A percentile compares a stretch with the other conserved stretches of the same genome.
Conservation (phyloP, 2,797 vertebrate species). For the Mallotus villosus region DNA sequence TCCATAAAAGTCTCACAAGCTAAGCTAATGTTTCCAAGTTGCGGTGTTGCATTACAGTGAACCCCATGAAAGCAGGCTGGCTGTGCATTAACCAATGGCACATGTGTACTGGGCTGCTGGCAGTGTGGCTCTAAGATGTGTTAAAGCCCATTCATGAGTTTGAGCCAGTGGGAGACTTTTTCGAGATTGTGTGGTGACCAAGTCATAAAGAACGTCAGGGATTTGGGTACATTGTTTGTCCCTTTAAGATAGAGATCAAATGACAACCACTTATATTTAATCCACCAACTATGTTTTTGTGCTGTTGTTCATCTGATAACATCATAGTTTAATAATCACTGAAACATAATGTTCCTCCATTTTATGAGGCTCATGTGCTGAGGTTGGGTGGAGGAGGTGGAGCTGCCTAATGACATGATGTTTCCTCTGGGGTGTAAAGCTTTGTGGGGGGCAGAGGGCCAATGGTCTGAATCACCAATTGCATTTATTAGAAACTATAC, state of each 20-base stretch:
- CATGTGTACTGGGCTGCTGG: slow-evolving; percentile 53
- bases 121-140: slow-evolving; percentile 43
- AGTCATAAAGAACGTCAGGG: slow-evolving; percentile 34
- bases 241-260: slow-evolving; percentile 34
- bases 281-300: not conserved
- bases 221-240: slow-evolving; percentile 36
- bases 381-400: slow-evolving; percentile 35
- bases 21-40: slow-evolving; percentile 59
- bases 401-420: slow-evolving; percentile 60
- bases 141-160: slow-evolving; percentile 53
- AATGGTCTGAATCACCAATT: slow-evolving; percentile 29
- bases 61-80: slow-evolving; percentile 60
- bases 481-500: slow-evolving; percentile 14
- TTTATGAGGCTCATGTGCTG: slow-evolving; percentile 67
- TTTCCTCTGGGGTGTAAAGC: slow-evolving; percentile 51
- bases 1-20: slow-evolving; percentile 71
- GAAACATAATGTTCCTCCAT: slow-evolving; percentile 54
- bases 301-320: slow-evolving; percentile 9
- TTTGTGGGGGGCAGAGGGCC: slow-evolving; percentile 20
- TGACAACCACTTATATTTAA: slow-evolving; percentile 30
- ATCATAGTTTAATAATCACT: slow-evolving; percentile 32
- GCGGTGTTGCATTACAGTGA: slow-evolving; percentile 69
- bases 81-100: slow-evolving; percentile 63
- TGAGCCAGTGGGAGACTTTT: slow-evolving; percentile 39
- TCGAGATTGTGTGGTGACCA: slow-evolving; percentile 36